Percentiles rank a stretch among this genome's conserved stretches.
Conservation (phyloP, 2,113 vertebrate species). For the Motacilla tschutschensis region DNA sequence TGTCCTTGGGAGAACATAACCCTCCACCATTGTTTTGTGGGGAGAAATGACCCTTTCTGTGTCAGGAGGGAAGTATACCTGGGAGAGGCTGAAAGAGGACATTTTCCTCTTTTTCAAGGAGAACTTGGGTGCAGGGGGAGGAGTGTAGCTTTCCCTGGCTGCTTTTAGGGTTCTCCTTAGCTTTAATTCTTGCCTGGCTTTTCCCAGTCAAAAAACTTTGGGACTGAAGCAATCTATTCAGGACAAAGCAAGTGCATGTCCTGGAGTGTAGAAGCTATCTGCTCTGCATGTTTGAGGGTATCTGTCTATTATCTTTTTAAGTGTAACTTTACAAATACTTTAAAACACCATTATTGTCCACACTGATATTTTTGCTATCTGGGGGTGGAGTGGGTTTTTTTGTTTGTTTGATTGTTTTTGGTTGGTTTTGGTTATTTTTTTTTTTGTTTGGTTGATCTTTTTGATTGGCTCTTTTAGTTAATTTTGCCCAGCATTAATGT, state of each 20-base stretch:
- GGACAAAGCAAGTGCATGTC: neutral
- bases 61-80: neutral
- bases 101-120: neutral
- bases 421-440: neutral
- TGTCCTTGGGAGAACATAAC: neutral
- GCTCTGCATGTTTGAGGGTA: neutral
- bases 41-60: neutral
- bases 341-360: neutral
- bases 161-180: neutral
- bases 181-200: neutral
- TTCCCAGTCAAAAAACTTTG: neutral
- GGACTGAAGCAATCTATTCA: neutral
- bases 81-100: neutral
- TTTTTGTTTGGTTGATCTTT: neutral
- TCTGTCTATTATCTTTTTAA: neutral
- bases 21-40: fast-evolving
- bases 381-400: neutral
- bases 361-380: neutral
- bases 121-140: neutral
- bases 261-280: neutral
- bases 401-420: neutral
- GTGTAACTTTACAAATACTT: neutral
- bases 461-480: neutral
- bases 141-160: neutral
- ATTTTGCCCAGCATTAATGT: neutral